Conservation (phyloP, 2,888 invertebrate species). For the Parnassius smintheus region DNA sequence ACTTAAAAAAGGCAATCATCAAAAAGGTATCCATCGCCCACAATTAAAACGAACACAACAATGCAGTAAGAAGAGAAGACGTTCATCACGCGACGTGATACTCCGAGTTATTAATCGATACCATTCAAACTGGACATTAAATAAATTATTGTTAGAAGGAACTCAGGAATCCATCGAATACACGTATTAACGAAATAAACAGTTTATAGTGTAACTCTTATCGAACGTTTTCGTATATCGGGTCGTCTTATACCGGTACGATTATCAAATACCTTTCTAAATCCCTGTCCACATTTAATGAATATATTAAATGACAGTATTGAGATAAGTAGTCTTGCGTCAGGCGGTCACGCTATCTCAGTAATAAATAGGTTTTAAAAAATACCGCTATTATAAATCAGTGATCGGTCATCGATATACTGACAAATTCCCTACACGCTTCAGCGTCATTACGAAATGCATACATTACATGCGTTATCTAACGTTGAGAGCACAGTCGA, state of each 20-base stretch:
- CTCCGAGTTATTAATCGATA: constrained; percentile 7
- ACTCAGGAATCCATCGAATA: neutral
- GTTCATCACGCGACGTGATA: constrained; percentile 9
- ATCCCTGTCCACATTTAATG: constrained; percentile 21
- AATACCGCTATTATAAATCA: constrained; percentile 27
- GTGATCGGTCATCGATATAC: constrained; percentile 37
- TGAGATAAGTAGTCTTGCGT: constrained; percentile 24
- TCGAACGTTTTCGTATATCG: constrained; percentile 1
- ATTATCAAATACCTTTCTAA: constrained; percentile 21
- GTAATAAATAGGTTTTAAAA: constrained; percentile 18
- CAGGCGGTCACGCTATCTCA: constrained; percentile 24
- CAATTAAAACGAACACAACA: constrained; percentile 5
- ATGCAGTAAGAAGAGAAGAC: constrained; percentile 1
- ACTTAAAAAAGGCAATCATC: neutral
- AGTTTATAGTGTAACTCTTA: constrained; percentile 3
- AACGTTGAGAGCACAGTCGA: constrained; percentile 42
- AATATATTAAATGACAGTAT: constrained; percentile 25
- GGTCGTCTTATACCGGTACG: constrained; percentile 10
- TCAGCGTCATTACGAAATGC: constrained; percentile 54
- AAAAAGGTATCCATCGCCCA: neutral
- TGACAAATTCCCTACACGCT: constrained; percentile 47
- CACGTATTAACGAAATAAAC: neutral
- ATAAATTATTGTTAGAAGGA: constrained; percentile 4
- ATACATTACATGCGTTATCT: constrained; percentile 51
- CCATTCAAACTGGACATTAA: neutral